Evolutionary conservation across 1,140 invertebrate species (phyloP).

Genomic region (Cydia pomonella): DNA sequence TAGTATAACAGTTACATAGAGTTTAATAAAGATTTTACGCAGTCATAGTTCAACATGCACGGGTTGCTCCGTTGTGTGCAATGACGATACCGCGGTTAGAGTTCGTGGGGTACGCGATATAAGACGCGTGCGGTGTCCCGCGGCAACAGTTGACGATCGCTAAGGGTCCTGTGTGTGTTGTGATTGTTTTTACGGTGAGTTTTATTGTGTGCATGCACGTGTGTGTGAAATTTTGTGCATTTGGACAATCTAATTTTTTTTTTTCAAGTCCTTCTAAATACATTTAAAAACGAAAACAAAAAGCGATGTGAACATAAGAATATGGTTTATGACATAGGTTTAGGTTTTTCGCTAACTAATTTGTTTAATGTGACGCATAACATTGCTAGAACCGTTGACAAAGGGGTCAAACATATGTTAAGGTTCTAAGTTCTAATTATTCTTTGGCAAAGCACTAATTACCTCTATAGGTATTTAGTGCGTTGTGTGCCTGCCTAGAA

Average conservation of each 20-base stretch:
- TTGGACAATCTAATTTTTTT: not conserved
- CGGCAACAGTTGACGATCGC: constrained; percentile 60
- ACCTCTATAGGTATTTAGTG: no score
- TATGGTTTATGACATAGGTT: not conserved
- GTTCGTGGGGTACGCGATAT: constrained; percentile 64
- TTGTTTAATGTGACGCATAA: no score
- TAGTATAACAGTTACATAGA: not conserved
- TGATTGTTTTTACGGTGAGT: constrained; percentile 52
- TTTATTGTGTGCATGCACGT: constrained; percentile 7
- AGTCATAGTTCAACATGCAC: not conserved
- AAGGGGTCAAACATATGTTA: no score
- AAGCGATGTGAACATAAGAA: no score
- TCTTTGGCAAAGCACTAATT: no score
- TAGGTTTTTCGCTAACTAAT: not conserved
- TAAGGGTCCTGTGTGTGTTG: constrained; percentile 55
- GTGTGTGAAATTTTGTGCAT: constrained; percentile 7
- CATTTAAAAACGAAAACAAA: no score
- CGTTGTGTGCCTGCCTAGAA: no score
- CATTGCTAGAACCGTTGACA: no score
- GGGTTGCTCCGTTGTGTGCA: not conserved
- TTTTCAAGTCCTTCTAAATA: not conserved
- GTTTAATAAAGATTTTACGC: not conserved
- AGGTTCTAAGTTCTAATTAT: no score
- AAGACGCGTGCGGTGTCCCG: constrained; percentile 54
- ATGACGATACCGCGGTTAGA: constrained; percentile 40